A percentile compares a stretch with the other conserved stretches of the same genome.
Evolutionary conservation across 1,140 invertebrate species (phyloP).

Genomic region (Diachasmimorpha longicaudata): DNA sequence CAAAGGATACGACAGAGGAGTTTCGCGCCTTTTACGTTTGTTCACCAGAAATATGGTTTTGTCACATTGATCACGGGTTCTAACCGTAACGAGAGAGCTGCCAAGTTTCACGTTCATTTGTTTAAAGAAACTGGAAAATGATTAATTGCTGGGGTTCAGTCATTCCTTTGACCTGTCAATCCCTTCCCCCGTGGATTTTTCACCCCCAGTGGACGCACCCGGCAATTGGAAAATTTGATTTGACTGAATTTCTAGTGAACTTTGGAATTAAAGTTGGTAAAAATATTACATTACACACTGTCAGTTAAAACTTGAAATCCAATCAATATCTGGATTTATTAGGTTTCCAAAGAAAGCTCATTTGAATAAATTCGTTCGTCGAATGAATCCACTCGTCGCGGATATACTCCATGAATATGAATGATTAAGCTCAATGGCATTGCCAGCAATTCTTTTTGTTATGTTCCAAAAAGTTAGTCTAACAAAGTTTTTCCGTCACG

Average conservation of each 20-base stretch:
- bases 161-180: background rate
- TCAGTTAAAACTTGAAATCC: too few relatives aligned
- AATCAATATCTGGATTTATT: too few relatives aligned
- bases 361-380: too few relatives aligned
- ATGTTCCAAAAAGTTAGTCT: too few relatives aligned
- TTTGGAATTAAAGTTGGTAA: background rate
- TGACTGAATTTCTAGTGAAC: background rate
- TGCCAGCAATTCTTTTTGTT: too few relatives aligned
- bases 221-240: background rate
- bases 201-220: background rate
- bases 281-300: too few relatives aligned
- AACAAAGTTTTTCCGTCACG: too few relatives aligned
- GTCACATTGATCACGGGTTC: background rate
- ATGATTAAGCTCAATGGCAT: too few relatives aligned
- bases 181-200: background rate
- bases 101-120: background rate
- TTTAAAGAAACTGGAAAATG: background rate
- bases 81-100: background rate
- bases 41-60: background rate
- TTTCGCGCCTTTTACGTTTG: constrained; percentile 1
- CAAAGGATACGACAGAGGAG: background rate
- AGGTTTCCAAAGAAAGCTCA: too few relatives aligned
- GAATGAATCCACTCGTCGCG: too few relatives aligned
- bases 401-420: too few relatives aligned
- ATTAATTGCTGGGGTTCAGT: background rate